A percentile compares a stretch with the other conserved stretches of the same genome.
Conservation (phyloP, 2,888 invertebrate genomes). For the Melinopterus prodromus region DNA sequence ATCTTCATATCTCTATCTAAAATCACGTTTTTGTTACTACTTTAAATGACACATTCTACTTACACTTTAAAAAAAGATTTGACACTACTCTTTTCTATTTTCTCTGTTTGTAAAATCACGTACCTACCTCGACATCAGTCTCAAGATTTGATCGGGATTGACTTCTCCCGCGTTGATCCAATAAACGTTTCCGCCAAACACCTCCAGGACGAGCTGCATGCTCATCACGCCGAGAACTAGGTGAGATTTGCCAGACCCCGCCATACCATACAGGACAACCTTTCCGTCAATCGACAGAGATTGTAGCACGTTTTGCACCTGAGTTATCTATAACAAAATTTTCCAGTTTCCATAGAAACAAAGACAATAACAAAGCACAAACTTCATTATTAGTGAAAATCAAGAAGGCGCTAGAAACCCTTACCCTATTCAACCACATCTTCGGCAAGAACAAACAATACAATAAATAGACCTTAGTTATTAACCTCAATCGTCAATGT, state of each 20-base stretch:
- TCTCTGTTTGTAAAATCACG: no score
- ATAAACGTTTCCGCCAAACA: slow-evolving; percentile 66
- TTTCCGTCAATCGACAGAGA: slow-evolving; percentile 30
- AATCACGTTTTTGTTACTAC: slow-evolving; percentile 4
- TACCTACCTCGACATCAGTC: slow-evolving; percentile 38
- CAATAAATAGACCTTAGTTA: background rate
- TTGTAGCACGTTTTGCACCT: slow-evolving; percentile 31
- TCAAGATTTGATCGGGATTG: slow-evolving; percentile 45
- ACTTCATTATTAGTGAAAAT: no score
- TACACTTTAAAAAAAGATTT: no score
- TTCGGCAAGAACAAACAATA: slow-evolving; percentile 26
- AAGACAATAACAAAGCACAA: no score
- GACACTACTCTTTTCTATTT: no score
- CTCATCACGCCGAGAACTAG: slow-evolving; percentile 69
- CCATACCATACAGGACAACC: slow-evolving; percentile 75
- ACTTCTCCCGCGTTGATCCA: slow-evolving; percentile 66
- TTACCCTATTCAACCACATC: slow-evolving; percentile 44
- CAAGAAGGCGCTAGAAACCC: slow-evolving; percentile 13
- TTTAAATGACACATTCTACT: background rate
- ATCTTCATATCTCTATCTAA: background rate
- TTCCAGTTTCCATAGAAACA: background rate
- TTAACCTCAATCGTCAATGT: background rate
- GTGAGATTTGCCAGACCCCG: slow-evolving; percentile 79
- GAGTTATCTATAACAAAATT: slow-evolving; percentile 29
- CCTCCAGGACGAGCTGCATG: slow-evolving; percentile 60